Conservation (phyloP, 2,113 vertebrate genomes). For the Oncorhynchus masou region DNA sequence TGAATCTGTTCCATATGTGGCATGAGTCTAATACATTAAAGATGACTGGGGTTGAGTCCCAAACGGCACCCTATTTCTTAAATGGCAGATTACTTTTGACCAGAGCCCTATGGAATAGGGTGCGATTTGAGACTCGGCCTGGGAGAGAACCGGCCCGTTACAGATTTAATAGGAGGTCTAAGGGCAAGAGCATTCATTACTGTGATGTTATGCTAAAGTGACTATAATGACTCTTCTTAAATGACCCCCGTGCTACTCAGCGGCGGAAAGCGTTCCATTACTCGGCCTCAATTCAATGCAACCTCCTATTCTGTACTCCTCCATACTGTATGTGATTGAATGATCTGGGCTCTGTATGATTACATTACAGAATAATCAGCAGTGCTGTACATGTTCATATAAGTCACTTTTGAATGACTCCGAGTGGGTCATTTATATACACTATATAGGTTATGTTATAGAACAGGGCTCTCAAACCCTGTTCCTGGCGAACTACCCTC, state of each 20-base stretch:
- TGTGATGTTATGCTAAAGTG: slow-evolving; percentile 43
- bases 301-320: not conserved
- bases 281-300: not conserved
- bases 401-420: not conserved
- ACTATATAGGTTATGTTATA: no score
- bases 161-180: slow-evolving; percentile 25
- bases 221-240: slow-evolving; percentile 39
- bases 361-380: not conserved
- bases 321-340: not conserved
- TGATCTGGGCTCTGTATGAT: not conserved
- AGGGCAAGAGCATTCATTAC: slow-evolving; percentile 30
- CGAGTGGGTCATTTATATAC: not conserved
- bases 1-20: slow-evolving; percentile 61
- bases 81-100: no score
- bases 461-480: no score
- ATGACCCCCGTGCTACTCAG: slow-evolving; percentile 17
- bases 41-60: slow-evolving; percentile 6
- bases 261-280: not conserved
- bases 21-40: slow-evolving; percentile 41
- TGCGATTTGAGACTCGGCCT: no score
- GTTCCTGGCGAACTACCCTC: no score
- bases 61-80: no score
- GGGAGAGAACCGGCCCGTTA: slow-evolving; percentile 7
- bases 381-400: not conserved
- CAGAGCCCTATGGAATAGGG: no score